Evolutionary conservation across 2,113 vertebrate species (phyloP), one percentile per base, ranked within the genome.

Genomic region (Sterrhoptilus dennistouni): DNA sequence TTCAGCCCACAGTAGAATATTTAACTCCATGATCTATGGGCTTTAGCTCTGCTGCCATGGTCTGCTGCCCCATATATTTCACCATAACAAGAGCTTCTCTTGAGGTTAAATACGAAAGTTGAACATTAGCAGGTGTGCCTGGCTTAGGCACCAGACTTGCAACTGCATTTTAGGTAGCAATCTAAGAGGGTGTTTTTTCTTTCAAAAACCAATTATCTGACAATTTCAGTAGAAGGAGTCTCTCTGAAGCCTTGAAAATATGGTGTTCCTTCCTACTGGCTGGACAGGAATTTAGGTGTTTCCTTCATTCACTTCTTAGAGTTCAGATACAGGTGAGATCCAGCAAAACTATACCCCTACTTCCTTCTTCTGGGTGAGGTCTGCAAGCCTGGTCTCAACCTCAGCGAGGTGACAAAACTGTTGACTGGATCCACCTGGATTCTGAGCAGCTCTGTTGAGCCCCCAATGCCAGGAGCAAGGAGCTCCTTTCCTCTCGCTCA

Each of bases 21-120:
- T 95, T 96, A 94, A 92, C 75, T 86, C 71, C 2, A 2, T 87
- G 92, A 96, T 95, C 88, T 95, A 88, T 80, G 44, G 52, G 56
- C 60, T 86, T 94, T 35, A 88, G 56, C 68, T 94, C 59, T 36
- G 60, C 70, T 87, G 74, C 82, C 3, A 15, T 91, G 91, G 50
- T 87, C 93, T 80, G 68, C 59, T 94, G 79, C 87, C 87, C 71
- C 40, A 75, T 93, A 81, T 93, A 96, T 92, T 96, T 96, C 91
- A 94, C 69, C 3, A 0, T 64, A 94, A 88, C 71, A 33, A 70
- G 66, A 80, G 53, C 52, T 88, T 71, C 59, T 94, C 56, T 72
- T 27, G 52, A 83, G 44, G 78, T 79, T 97, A 80, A 85, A 76
- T 44, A 83, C 59, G 47, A 60, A 94, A 93, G 52, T 45, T 47